These are phyloP conservation scores for Leptopilina clavipes DNA, from an alignment of 1,140 invertebrate genomes.

Conservation along the genomic window DNA sequence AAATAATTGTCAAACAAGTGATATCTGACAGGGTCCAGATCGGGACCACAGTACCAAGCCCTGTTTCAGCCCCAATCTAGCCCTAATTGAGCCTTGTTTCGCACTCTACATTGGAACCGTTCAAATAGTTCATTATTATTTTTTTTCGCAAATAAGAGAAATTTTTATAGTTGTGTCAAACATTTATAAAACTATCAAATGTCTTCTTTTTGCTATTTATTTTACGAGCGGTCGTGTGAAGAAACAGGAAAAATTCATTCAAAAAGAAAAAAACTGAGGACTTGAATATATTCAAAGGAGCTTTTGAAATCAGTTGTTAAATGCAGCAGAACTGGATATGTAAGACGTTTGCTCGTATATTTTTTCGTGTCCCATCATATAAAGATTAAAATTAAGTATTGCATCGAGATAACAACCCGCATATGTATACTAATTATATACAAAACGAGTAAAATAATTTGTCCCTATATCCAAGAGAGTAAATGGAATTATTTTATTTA, in stretches of 20 bases:
- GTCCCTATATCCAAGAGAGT: background rate
- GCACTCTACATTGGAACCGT: too few relatives aligned
- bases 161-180: background rate
- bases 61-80: too few relatives aligned
- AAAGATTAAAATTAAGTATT: slow-evolving; percentile 17
- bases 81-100: too few relatives aligned
- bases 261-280: background rate
- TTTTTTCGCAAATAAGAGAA: background rate
- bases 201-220: background rate
- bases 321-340: slow-evolving; percentile 3
- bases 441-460: slow-evolving; percentile 1
- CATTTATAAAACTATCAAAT: background rate
- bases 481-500: slow-evolving; percentile 7
- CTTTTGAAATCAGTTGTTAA: background rate
- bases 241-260: background rate
- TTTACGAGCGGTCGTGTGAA: background rate
- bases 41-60: too few relatives aligned
- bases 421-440: slow-evolving; percentile 3
- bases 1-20: too few relatives aligned
- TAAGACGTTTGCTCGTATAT: too few relatives aligned
- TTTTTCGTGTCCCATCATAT: slow-evolving; percentile 1
- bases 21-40: too few relatives aligned
- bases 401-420: slow-evolving; percentile 10
- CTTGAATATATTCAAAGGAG: background rate
- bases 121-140: too few relatives aligned